Evolutionary conservation across 2,888 invertebrate species (phyloP), one percentile per base, ranked within the genome.

Genomic region (Andrena bucephala): DNA sequence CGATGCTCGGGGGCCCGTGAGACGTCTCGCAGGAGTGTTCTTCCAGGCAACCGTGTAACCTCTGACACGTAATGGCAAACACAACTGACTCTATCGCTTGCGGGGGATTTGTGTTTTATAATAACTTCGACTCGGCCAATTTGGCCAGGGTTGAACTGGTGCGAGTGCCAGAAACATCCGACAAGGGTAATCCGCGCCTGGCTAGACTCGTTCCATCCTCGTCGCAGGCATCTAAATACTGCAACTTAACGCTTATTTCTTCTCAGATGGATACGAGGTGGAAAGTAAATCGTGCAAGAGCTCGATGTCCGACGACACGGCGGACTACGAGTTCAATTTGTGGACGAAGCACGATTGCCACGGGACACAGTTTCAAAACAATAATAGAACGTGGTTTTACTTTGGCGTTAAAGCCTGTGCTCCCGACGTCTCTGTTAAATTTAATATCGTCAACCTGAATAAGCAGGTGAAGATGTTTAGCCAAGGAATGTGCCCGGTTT

Each of bases 61-160:
- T 80, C 81, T 75, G 78, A 77, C 62, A 89, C 90, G 90, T 92
- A 89, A 94, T 92, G 91, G 90, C 88, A 89, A 93, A 89, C 72
- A 90, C 87, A 71, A 93, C 94, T 91, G 95, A 95, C 77, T 94
- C 94, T 87, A 94, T 96, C 89, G 95, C 95, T 91, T 96, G 96
- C 93, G 97, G 96, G 90, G 97, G 96, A 90, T 97, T 98, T 94
- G 95, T 96, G 90, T 98, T 98, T 94, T 96, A 96, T 89, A 97
- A 98, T 90, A 97, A 97, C 94, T 98, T 98, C 95, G 98, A 98
- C 94, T 98, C 98, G 60, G 98, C 98, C 79, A 98, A 98, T 95
- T 95, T 98, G 89, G 96, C 97, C 73, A 96, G 95, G 94, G 98
- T 98, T 71, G 98, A 98, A 93, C 95, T 96, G 91, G 96, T 77